Percentiles rank a stretch among this genome's conserved stretches.
These are phyloP conservation scores for Pseudomyrmex pallidus DNA, from an alignment of 1,140 invertebrate species.

Conservation along the genomic window DNA sequence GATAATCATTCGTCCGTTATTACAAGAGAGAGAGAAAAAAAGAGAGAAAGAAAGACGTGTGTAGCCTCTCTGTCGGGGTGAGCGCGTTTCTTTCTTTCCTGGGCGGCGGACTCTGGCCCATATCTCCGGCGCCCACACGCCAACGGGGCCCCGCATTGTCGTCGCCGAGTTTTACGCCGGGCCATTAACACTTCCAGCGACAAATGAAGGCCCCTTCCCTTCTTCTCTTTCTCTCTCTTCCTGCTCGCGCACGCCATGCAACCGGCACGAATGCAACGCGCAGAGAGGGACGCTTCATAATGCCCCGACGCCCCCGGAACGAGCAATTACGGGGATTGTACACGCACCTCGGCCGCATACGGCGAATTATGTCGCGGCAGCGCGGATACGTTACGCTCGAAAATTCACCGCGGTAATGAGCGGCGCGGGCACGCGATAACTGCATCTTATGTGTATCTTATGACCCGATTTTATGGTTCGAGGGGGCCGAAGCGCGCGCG, in stretches of 20 bases:
- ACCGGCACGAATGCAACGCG: slow-evolving; percentile 37
- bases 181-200: slow-evolving; percentile 79
- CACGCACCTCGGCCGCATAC: slow-evolving; percentile 41
- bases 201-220: slow-evolving; percentile 76
- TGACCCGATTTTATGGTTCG: slow-evolving; percentile 66
- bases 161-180: slow-evolving; percentile 75
- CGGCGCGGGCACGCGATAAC: slow-evolving; percentile 61
- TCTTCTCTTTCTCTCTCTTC: slow-evolving; percentile 66
- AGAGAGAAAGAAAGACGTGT: no score
- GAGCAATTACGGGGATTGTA: slow-evolving; percentile 69
- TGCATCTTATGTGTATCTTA: slow-evolving; percentile 71
- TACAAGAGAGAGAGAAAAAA: slow-evolving; percentile 22
- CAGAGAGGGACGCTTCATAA: slow-evolving; percentile 53
- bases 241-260: slow-evolving; percentile 65
- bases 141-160: slow-evolving; percentile 72
- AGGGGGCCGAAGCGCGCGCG: slow-evolving; percentile 56
- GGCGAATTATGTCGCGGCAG: slow-evolving; percentile 70
- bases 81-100: slow-evolving; percentile 48
- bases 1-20: slow-evolving; percentile 60
- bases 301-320: slow-evolving; percentile 68
- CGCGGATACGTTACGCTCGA: slow-evolving; percentile 69
- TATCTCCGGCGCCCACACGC: slow-evolving; percentile 78
- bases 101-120: slow-evolving; percentile 72
- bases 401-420: slow-evolving; percentile 68
- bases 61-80: neutral